Conservation (phyloP, 2,797 vertebrate species). For the Serranus cabrilla region DNA sequence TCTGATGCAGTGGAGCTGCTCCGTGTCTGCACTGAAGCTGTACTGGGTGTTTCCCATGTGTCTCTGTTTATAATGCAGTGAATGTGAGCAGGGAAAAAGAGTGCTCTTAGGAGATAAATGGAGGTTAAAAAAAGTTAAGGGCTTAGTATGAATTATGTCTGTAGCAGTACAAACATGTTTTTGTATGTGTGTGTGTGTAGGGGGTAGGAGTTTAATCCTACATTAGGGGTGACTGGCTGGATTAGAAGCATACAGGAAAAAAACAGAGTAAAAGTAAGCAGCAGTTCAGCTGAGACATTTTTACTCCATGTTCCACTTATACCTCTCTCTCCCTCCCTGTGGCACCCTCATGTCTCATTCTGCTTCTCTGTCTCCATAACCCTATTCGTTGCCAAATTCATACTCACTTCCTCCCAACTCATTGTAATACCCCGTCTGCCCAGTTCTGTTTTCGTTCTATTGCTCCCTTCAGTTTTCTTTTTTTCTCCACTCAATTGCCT, state of each 20-base stretch:
- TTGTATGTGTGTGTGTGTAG: slow-evolving; percentile 11
- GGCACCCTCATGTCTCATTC: slow-evolving; percentile 43
- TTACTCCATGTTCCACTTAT: slow-evolving; percentile 37
- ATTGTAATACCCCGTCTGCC: slow-evolving; percentile 52
- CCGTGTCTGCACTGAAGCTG: not conserved
- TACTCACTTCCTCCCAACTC: slow-evolving; percentile 45
- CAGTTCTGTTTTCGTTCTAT: slow-evolving; percentile 51
- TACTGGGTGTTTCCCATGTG: not conserved
- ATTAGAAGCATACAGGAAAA: slow-evolving; percentile 45
- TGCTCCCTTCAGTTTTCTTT: slow-evolving; percentile 33
- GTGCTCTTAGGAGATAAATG: slow-evolving; percentile 38
- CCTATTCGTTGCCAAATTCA: slow-evolving; percentile 51
- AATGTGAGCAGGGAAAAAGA: not conserved
- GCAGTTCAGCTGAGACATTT: slow-evolving; percentile 48
- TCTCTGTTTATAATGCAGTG: not conserved
- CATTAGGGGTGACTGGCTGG: slow-evolving; percentile 46
- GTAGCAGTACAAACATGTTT: not conserved
- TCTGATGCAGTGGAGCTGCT: not conserved
- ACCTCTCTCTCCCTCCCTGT: slow-evolving; percentile 28
- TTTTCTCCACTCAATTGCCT: slow-evolving; percentile 37
- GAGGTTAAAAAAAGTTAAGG: slow-evolving; percentile 6
- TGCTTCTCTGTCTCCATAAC: slow-evolving; percentile 52
- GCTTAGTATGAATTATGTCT: slow-evolving; percentile 17
- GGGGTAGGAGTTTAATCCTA: slow-evolving; percentile 48
- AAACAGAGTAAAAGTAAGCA: slow-evolving; percentile 54